Evolutionary conservation across 2,888 invertebrate species (phyloP), one percentile per base, ranked within the genome.

Genomic region (Caenorhabditis parvicauda): DNA sequence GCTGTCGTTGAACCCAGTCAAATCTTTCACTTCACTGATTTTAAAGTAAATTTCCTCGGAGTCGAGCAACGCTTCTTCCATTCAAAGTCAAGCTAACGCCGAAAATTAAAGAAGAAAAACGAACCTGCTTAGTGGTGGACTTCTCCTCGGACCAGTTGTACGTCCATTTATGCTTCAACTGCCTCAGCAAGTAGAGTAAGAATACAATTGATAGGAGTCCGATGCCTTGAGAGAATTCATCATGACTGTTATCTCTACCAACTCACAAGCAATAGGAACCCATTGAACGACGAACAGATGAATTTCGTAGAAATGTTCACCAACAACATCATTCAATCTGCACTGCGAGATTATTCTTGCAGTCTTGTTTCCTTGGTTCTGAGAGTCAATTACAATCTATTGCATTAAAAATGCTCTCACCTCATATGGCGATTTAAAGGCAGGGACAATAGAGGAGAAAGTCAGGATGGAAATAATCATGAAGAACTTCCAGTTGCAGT

Each of bases 71-170:
- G 35, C 35, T 32, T n/a, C 35, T n/a, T n/a, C n/a, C n/a, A 32
- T 9, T n/a, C 9, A 32, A 32, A 12, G 9, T 32, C 35, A 32
- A 32, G n/a, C n/a, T 12, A 32, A 12, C 35, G 35, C 9, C n/a
- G 35, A 32, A 32, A 19, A 25, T 35, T 7, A 6, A n/a, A 14
- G 9, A 7, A 44, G n/a, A 44, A 12, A 45, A 9, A 28, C 19
- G 0, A 1, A 64, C 55, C 54, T 64, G 64, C 39, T 61, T 59
- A 6, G 72, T 65, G 24, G 48, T 58, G 7, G 35, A 44, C 0
- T 37, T 51, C 21, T 59, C 64, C 28, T 72, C 72, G 2, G 66
- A 65, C 72, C 72, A 72, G 53, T 69, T 72, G 44, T 72, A 72
- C 29, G 56, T 53, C 71, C 71, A 71, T 37, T 54, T 47, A 25